Percentiles rank a stretch among this genome's conserved stretches.
These are phyloP conservation scores for Egretta garzetta DNA, from an alignment of 2,113 vertebrate genomes.

Conservation along the genomic window DNA sequence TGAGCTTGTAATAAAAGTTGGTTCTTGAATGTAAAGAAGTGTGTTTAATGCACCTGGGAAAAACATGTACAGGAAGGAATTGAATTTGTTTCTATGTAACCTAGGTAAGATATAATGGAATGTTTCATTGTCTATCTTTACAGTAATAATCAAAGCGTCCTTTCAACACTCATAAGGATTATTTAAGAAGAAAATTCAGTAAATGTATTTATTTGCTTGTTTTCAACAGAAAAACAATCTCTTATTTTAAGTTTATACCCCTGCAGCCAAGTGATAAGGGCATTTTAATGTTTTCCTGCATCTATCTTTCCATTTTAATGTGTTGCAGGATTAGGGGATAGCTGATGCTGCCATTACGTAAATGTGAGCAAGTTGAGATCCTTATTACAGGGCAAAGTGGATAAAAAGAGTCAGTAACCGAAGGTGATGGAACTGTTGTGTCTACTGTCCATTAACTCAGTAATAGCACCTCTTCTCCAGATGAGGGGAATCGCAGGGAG, in stretches of 20 bases:
- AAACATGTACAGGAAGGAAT: conserved; percentile 17
- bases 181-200: conserved; percentile 62
- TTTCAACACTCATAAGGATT: conserved; percentile 31
- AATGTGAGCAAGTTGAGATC: conserved; percentile 51
- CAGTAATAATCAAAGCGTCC: conserved; percentile 44
- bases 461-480: conserved; percentile 34
- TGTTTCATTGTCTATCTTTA: conserved; percentile 35
- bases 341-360: conserved; percentile 42
- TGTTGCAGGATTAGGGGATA: conserved; percentile 52
- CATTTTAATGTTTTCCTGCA: conserved; percentile 49
- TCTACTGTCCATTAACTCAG: conserved; percentile 55
- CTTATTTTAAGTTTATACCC: conserved; percentile 35
- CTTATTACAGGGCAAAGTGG: conserved; percentile 63
- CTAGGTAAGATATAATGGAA: conserved; percentile 11
- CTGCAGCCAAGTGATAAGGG: conserved; percentile 67
- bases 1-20: conserved; percentile 50
- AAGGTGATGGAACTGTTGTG: conserved; percentile 59
- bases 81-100: conserved; percentile 50
- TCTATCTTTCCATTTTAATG: conserved; percentile 54
- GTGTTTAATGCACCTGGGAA: conserved; percentile 53
- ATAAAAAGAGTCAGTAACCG: conserved; percentile 60
- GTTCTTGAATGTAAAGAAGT: conserved; percentile 55
- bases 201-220: conserved; percentile 46
- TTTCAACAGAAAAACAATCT: conserved; percentile 55
- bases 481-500: conserved; percentile 26